Base-by-base conservation (phyloP, 2,113 vertebrate species). In the Tyrannus savana region DNA sequence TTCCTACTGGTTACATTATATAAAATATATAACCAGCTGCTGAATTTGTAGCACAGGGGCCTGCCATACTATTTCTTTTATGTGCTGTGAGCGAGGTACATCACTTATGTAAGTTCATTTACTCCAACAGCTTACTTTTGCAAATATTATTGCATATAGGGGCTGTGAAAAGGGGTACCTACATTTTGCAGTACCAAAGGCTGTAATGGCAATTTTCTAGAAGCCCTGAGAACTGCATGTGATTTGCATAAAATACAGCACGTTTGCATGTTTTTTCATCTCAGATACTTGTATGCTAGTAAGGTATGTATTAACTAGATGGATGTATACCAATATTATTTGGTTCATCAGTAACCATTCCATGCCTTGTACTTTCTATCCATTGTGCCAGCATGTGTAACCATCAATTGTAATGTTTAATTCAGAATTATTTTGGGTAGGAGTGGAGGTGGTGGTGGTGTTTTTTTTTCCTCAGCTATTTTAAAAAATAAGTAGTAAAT, bases 231-330 rank as follows among this genome's bases (percentile, higher is more conserved):
- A 69, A 74, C 35, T 89, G 71, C 42, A 46, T 71, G 50, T 82
- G 24, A 64, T 64, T 78, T 90, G 55, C 68, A 72, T 93, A 89
- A 96, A 87, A 50, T 79, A 41, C 24, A 79, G 46, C 55, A 47
- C 82, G 55, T 85, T 89, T 84, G 53, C 44, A 41, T 87, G 47
- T 9, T 49, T 92, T 79, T 84, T 73, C 15, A 77, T 71, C 60
- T 84, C 39, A 13, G 64, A 60, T 87, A 90, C 89, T 74, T 82
- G 22, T 89, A 83, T 96, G 69, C 73, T 96, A 91, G 74, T 93
- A 79, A 89, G 62, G 13, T 94, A 46, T 82, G 33, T 81, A 93
- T 90, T 94, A 95, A 79, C 35, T 81, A 79, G 71, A 68, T 81
- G 59, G 37, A 84, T 66, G 64, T 78, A 24, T 85, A 89, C 19